These are phyloP conservation scores for Macrostomum lignano DNA, from an alignment of 1,140 invertebrate species.

Conservation along the genomic window DNA sequence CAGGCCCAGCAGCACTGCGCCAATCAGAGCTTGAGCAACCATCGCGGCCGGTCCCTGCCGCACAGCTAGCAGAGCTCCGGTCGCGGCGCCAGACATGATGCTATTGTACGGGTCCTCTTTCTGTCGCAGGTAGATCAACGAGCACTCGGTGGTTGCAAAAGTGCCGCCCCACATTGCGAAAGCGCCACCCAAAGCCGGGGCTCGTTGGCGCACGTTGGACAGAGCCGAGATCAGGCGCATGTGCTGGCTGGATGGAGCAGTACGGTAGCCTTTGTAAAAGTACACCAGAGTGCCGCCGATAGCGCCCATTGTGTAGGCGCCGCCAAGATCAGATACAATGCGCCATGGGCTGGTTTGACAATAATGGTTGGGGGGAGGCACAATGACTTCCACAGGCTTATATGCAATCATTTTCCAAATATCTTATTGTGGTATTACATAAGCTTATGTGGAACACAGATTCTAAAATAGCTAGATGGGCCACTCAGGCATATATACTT, in stretches of 20 bases:
- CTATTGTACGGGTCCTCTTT: slow-evolving; percentile 94
- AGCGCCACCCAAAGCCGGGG: slow-evolving; percentile 37
- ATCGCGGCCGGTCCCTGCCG: slow-evolving; percentile 61
- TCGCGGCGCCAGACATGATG: slow-evolving; percentile 74
- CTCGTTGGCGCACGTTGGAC: slow-evolving; percentile 51
- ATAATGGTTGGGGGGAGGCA: no score
- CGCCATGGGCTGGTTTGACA: slow-evolving; percentile 47
- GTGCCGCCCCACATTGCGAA: slow-evolving; percentile 41
- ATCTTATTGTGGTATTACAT: no score
- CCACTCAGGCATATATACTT: no score
- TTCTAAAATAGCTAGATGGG: no score
- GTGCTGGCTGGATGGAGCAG: slow-evolving; percentile 41
- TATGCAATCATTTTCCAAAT: no score
- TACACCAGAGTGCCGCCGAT: slow-evolving; percentile 88
- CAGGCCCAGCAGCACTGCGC: slow-evolving; percentile 58
- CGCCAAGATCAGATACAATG: slow-evolving; percentile 85
- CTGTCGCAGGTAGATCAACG: slow-evolving; percentile 62
- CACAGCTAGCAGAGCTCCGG: slow-evolving; percentile 70
- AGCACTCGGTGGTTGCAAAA: slow-evolving; percentile 87
- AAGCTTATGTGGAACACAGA: no score
- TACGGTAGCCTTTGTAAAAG: slow-evolving; percentile 75
- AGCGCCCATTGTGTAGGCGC: slow-evolving; percentile 88
- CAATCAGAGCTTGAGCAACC: slow-evolving; percentile 66
- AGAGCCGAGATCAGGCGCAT: slow-evolving; percentile 40
- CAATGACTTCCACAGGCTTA: no score